These are phyloP conservation scores for Columba janthina DNA, from an alignment of 2,113 vertebrate genomes.

Conservation along the genomic window DNA sequence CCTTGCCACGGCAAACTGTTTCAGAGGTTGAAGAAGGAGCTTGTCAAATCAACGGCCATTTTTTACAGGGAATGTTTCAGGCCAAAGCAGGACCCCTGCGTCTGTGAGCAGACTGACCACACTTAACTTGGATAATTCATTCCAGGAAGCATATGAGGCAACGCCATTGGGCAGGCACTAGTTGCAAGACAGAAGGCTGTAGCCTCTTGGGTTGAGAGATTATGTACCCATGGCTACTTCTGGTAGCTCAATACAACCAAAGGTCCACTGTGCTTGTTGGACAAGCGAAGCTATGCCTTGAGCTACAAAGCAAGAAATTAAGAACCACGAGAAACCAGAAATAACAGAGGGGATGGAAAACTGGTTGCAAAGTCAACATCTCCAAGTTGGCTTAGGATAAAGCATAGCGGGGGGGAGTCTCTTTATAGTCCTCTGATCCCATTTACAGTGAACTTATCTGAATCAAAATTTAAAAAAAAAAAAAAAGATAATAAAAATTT, in stretches of 20 bases:
- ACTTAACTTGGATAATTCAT: background rate
- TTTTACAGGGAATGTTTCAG: background rate
- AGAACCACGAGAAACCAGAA: background rate
- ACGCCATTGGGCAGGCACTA: rapidly evolving
- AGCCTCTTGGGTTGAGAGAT: background rate
- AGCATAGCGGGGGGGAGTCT: background rate
- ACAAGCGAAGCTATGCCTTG: background rate
- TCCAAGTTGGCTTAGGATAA: background rate
- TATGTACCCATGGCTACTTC: background rate
- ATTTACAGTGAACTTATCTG: background rate
- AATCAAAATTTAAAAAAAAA: background rate
- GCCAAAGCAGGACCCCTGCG: background rate
- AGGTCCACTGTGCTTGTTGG: too few relatives aligned
- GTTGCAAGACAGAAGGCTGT: background rate
- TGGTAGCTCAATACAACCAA: background rate
- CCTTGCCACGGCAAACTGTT: background rate
- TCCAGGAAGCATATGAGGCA: background rate
- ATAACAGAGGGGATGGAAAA: background rate
- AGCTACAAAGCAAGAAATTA: background rate
- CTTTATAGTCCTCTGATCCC: background rate
- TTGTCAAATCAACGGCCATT: background rate
- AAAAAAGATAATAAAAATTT: background rate
- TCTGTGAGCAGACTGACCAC: background rate
- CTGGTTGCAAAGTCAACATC: background rate
- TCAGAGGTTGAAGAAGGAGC: background rate